Conservation (phyloP, 2,113 vertebrate genomes). For the Balaeniceps rex region DNA sequence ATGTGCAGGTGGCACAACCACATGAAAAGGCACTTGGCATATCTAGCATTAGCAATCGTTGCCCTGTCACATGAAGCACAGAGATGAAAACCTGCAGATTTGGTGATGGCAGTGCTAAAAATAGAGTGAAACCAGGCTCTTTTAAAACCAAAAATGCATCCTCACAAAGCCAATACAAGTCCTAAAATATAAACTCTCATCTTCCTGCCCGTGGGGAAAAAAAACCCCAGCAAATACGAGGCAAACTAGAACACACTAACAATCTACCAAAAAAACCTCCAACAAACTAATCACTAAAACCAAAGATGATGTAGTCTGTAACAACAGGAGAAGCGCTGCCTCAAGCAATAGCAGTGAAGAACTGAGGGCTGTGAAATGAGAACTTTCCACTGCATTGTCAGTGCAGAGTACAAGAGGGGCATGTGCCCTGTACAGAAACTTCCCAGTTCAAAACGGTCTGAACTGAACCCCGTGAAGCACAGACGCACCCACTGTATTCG, state of each 20-base stretch:
- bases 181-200: not conserved
- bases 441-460: not conserved
- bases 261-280: not conserved
- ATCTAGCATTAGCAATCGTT: not conserved
- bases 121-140: not conserved
- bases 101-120: not conserved
- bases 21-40: not conserved
- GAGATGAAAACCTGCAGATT: not conserved
- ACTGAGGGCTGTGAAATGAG: not conserved
- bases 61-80: not conserved
- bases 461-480: not conserved
- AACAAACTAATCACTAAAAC: not conserved
- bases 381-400: not conserved
- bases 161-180: not conserved
- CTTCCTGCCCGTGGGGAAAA: not conserved
- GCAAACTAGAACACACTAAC: not conserved
- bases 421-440: not conserved
- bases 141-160: not conserved
- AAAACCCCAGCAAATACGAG: not conserved
- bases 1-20: not conserved
- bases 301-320: not conserved
- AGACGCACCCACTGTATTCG: fast-evolving
- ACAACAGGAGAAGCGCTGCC: not conserved
- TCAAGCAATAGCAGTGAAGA: not conserved
- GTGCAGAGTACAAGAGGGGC: not conserved